Percentiles rank a stretch among this genome's conserved stretches.
Conservation (phyloP, 2,888 invertebrate genomes). For the Lasiommata megera region DNA sequence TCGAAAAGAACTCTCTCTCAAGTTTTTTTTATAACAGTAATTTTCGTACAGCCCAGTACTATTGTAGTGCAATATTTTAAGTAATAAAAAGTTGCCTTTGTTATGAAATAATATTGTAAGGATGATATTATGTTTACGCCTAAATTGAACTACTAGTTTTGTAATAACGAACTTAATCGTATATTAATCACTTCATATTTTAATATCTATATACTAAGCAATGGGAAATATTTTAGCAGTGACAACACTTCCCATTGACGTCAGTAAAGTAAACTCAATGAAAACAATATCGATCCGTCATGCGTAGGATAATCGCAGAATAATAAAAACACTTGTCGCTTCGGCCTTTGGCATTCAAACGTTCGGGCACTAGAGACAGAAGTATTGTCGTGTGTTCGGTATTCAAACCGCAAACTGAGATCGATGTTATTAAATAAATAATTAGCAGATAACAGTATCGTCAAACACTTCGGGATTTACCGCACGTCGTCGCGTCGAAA, state of each 20-base stretch:
- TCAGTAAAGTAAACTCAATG: slow-evolving; percentile 46
- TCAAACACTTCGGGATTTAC: slow-evolving; percentile 23
- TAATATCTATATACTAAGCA: background rate
- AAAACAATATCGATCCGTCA: slow-evolving; percentile 49
- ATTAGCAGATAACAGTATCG: slow-evolving; percentile 21
- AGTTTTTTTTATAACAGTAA: too few relatives aligned
- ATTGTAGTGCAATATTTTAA: too few relatives aligned
- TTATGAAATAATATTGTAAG: too few relatives aligned
- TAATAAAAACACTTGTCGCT: slow-evolving; percentile 54
- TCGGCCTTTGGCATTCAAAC: slow-evolving; percentile 17
- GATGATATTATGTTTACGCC: too few relatives aligned
- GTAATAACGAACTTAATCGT: too few relatives aligned
- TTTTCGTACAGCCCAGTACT: too few relatives aligned
- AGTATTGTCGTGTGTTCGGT: background rate
- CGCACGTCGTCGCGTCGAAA: slow-evolving; percentile 13
- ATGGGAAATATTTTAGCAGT: slow-evolving; percentile 20
- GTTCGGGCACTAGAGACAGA: background rate
- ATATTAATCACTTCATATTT: background rate
- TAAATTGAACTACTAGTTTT: too few relatives aligned
- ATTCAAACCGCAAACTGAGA: background rate
- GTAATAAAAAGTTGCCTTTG: too few relatives aligned
- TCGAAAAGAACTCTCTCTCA: too few relatives aligned
- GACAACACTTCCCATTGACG: slow-evolving; percentile 52
- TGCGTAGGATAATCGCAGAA: slow-evolving; percentile 36
- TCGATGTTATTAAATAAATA: slow-evolving; percentile 19